Evolutionary conservation across 2,797 vertebrate species (phyloP), one percentile per base, ranked within the genome.

Genomic region (Lates japonicus): DNA sequence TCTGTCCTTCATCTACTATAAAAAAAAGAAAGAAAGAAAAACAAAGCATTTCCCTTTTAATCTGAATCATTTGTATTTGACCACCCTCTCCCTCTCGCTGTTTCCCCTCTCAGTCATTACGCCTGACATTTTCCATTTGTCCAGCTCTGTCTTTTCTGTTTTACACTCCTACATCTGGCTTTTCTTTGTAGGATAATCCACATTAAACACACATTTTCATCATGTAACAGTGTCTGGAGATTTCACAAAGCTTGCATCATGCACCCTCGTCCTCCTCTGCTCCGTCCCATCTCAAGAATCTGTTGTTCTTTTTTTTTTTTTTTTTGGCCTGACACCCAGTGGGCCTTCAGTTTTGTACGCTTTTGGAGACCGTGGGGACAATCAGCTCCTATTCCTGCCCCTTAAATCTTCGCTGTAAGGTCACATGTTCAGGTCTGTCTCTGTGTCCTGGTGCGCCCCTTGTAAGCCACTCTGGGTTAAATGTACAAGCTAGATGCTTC

Each of bases 231-330:
- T 4, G 48, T 59, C 20, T 44, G 48, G 48, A 73, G 44, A 48
- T 84, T 83, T 80, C 68, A 62, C 65, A 59, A 65, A 54, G 68
- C 46, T 85, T 72, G 54, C 84, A 59, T 87, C 87, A 81, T 74
- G 64, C 74, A 10, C 31, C 65, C 17, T 16, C 25, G 20, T 57
- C 67, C 44, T 44, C 33, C 55, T 13, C 16, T 0, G 13, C 51
- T 17, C 37, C 11, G 6, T 64, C 42, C n/a, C 4, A 59, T 61
- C 60, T 39, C 39, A 1, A 20, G 12, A 69, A 63, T 39, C 7
- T 2, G 19, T 10, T 29, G 48, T 20, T 44, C 4, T 25, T 20
- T 19, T 35, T 35, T 7, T 5, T 16, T n/a, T 74, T 62, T 44
- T 52, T 46, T 70, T 69, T 25, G 7, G 20, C 33, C 42, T 20